Evolutionary conservation across 2,888 invertebrate species (phyloP), one percentile per base, ranked within the genome.

Genomic region (Imbricaverruca yamaguchii): DNA sequence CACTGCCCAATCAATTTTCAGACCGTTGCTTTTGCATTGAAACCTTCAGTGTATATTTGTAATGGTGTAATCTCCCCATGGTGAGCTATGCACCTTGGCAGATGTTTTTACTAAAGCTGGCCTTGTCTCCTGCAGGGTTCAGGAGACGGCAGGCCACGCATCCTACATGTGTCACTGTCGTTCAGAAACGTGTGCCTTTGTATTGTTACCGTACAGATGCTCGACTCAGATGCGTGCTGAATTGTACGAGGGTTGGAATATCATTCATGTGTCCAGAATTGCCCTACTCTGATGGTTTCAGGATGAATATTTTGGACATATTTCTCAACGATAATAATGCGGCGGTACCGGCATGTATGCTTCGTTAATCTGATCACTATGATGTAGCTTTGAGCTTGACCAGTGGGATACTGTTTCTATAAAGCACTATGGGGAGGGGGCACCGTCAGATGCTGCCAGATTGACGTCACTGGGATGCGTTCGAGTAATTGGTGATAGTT

Each of bases 141-240:
- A 13, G 74, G 74, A 74, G 74, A 53, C 74, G 74, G 74, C 74
- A 10, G 74, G 74, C 53, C 74, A 53, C 74, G 74, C 74, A 74
- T 74, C 74, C 25, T 25, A 74, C 74, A 74, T 74, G 74, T 25
- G 74, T 74, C 74, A 74, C 74, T 74, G 74, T 74, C 74, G 74
- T 74, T 74, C 74, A 18, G 8, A 18, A 6, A 23, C 13, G 25
- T 25, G 12, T 8, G 8, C 65, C 13, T n/a, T 67, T n/a, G 10
- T 11, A 25, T 67, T 67, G 67, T 25, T 12, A 13, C 18, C 61
- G 18, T 61, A 2, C n/a, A 25, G 74, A 18, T 39, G 15, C 23
- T 23, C 7, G 15, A 18, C 53, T 74, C 25, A 21, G 74, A 53
- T 74, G 74, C 53, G 13, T 74, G 53, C 53, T 74, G 18, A 9